Evolutionary conservation across 2,888 invertebrate genomes (phyloP), one percentile per base, ranked within the genome.

Genomic region (Drosophila macrospina): DNA sequence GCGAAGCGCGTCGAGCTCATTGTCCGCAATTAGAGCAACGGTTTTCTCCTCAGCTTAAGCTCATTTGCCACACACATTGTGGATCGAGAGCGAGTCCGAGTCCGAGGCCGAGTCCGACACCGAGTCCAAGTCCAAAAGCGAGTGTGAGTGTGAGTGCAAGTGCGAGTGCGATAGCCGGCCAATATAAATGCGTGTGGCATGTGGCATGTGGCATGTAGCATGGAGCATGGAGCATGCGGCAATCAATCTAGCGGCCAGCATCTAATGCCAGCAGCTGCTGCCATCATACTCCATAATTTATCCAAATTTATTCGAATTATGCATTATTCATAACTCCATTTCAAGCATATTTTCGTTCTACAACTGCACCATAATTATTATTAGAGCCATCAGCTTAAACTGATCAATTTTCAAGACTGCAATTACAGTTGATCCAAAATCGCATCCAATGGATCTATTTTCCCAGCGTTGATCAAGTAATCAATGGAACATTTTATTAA

Each of bases 1-100:
- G 68, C 66, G 48, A 73, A 65, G 69, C 78, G 78, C 78, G 68
- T 68, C 72, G 62, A 69, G 75, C 76, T 85, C 78, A 86, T 83
- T 83, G 80, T 39, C 54, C 61, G 74, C 80, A 88, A 88, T 83
- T 86, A 88, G 86, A 83, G 80, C 83, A 88, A 86, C 83, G 88
- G 83, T 82, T 82, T 80, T 78, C 71, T 69, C 74, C 56, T 57
- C 65, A 64, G 76, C 47, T 72, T 72, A 79, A 85, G 88, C 86
- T 74, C 80, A 87, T 87, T 83, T 88, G 48, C 83, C 88, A 82
- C 83, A 83, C 88, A 88, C 88, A 86, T 81, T 67, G 81, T 41
- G 41, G 44, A 44, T 30, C 26, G 26, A 39, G 50, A 65, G 41
- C 47, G 30, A 20, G 20, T 20, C 20, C 20, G 20, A 20, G 20